Evolutionary conservation across 53 echinoderm and acorn worm species (phyloP).

Genomic region (Henricia sp.): DNA sequence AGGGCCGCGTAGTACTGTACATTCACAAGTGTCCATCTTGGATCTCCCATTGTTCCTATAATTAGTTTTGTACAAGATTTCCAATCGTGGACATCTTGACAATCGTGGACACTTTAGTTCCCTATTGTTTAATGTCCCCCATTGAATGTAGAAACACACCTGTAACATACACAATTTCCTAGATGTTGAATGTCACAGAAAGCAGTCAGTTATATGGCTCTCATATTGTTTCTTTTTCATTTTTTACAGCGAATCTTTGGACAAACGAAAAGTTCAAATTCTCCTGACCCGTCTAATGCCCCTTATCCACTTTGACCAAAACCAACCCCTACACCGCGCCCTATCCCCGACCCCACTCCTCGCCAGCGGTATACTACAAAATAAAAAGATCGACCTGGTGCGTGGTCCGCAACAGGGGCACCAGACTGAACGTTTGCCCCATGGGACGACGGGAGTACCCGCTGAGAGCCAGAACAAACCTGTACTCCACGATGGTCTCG

Average conservation of each 20-base stretch:
- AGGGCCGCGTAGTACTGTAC: too few species aligned
- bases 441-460: constrained; percentile 5
- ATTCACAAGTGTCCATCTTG: too few species aligned
- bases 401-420: constrained; percentile 48
- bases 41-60: too few species aligned
- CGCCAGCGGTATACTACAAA: constrained; percentile 85
- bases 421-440: constrained; percentile 11
- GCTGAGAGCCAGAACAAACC: constrained; percentile 44
- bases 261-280: constrained; percentile 78
- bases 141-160: too few species aligned
- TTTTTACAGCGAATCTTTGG: constrained; percentile 81
- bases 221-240: constrained; percentile 8
- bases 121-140: too few species aligned
- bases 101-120: too few species aligned
- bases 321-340: constrained; percentile 41
- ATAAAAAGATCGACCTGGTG: constrained; percentile 80
- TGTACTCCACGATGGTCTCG: constrained; percentile 70
- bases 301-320: constrained; percentile 77
- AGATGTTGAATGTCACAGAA: too few species aligned
- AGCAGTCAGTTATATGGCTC: background rate
- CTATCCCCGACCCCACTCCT: constrained; percentile 75
- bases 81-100: too few species aligned
- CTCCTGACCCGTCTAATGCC: constrained; percentile 85
- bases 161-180: too few species aligned
- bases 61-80: too few species aligned